Percentiles rank a stretch among this genome's conserved stretches.
These are phyloP conservation scores for Tuberolachnus salignus DNA, from an alignment of 2,888 invertebrate genomes.

Conservation along the genomic window DNA sequence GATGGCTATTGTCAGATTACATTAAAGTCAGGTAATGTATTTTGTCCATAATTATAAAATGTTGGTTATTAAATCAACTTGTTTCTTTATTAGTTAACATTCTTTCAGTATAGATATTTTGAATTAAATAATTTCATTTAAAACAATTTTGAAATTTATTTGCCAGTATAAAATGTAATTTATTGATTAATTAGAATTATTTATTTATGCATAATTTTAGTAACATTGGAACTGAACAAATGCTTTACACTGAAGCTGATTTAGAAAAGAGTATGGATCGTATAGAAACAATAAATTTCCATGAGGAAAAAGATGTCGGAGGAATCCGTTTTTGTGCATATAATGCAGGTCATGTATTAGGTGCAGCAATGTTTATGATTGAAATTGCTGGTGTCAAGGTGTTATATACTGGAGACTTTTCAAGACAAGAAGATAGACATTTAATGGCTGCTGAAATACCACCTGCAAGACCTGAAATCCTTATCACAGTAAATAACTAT, in stretches of 20 bases:
- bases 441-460: constrained; percentile 99
- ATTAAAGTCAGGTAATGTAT: constrained; percentile 85
- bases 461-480: constrained; percentile 91
- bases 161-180: no score
- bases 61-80: no score
- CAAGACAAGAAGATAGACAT: constrained; percentile 97
- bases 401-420: constrained; percentile 97
- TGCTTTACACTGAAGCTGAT: constrained; percentile 97
- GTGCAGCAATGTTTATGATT: constrained; percentile 99
- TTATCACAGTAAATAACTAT: constrained; percentile 78
- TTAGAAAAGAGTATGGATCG: constrained; percentile 97
- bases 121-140: no score
- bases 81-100: neutral
- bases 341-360: constrained; percentile 97
- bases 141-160: no score
- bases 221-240: constrained; percentile 94
- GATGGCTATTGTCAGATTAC: constrained; percentile 98
- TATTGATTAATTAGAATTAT: no score
- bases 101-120: neutral
- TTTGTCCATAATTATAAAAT: constrained; percentile 1
- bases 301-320: constrained; percentile 95
- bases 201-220: constrained; percentile 64
- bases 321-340: constrained; percentile 99
- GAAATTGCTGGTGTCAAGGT: constrained; percentile 98
- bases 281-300: constrained; percentile 97